Percentiles rank a stretch among this genome's conserved stretches.
phyloP scores from a whole-genome alignment of 2,888 invertebrate species.

The Matsumyia berberina region DNA sequence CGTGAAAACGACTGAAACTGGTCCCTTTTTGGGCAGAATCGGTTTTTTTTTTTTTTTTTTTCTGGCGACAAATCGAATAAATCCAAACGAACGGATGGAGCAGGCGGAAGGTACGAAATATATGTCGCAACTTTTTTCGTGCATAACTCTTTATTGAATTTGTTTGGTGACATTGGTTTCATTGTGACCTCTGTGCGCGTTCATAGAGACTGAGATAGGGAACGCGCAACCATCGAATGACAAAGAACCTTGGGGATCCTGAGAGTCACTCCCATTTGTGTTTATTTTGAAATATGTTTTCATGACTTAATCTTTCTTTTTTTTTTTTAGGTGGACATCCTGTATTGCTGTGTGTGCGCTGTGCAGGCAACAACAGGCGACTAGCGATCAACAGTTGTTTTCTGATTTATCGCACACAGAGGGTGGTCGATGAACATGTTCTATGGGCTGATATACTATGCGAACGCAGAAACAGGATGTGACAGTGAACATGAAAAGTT shows the following conservation, averaged over 20 bases:
- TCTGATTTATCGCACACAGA: conserved; percentile 68
- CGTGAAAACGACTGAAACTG: conserved; percentile 11
- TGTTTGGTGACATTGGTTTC: conserved; percentile 68
- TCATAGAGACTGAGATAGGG: conserved; percentile 7
- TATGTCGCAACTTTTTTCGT: conserved; percentile 61
- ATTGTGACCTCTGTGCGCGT: conserved; percentile 39
- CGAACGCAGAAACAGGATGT: conserved; percentile 4
- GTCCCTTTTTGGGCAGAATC: conserved; percentile 50
- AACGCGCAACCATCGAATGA: conserved; percentile 20
- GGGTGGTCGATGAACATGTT: conserved; percentile 59
- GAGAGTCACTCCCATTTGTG: conserved; percentile 58
- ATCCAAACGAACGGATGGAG: conserved; percentile 44
- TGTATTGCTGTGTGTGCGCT: conserved; percentile 26
- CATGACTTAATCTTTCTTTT: conserved; percentile 44
- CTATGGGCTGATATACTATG: conserved; percentile 19
- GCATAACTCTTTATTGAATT: conserved; percentile 74
- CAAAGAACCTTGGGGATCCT: conserved; percentile 40
- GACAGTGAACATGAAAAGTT: conserved; percentile 47
- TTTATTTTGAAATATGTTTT: conserved; percentile 75
- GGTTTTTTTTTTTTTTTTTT: conserved; percentile 14
- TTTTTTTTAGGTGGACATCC: conserved; percentile 48
- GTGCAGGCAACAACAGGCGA: conserved; percentile 59
- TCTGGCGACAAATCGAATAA: conserved; percentile 57
- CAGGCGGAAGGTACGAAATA: conserved; percentile 16
- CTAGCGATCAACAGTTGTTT: conserved; percentile 71